Conservation (phyloP, 1,140 invertebrate species). For the Ladona fulva region DNA sequence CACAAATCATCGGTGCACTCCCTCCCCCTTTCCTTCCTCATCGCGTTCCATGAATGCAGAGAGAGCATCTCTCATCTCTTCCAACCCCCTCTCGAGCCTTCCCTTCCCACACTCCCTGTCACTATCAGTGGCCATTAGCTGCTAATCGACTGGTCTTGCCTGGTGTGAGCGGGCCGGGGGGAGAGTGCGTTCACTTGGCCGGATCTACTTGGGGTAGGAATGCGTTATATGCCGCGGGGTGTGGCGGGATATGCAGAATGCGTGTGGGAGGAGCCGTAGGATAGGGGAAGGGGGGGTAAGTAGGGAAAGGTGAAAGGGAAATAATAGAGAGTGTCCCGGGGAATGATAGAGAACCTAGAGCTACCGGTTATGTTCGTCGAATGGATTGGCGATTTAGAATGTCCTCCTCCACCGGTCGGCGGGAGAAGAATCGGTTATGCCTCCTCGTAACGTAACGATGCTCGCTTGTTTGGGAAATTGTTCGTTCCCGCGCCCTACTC, state of each 20-base stretch:
- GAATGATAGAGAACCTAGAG: background rate
- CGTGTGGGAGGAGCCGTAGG: background rate
- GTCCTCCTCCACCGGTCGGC: background rate
- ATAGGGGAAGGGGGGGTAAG: background rate
- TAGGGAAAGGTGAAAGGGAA: background rate
- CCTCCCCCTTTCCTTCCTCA: background rate
- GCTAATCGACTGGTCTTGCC: background rate
- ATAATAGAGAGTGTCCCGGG: background rate
- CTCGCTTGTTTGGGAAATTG: background rate
- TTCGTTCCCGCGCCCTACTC: background rate
- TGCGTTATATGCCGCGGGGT: background rate
- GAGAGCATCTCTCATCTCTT: background rate
- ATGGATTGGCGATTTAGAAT: background rate
- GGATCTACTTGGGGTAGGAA: background rate
- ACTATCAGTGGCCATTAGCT: constrained; percentile 8
- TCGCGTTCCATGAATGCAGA: background rate
- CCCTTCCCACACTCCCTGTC: background rate
- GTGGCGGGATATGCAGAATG: background rate
- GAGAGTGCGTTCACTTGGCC: background rate
- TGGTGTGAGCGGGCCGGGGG: background rate
- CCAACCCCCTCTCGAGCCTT: background rate
- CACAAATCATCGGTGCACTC: constrained; percentile 7
- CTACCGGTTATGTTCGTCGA: background rate
- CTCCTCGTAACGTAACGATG: background rate
- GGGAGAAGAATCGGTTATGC: background rate